phyloP scores from a whole-genome alignment of 2,113 vertebrate species.

The Otolemur garnettii region DNA sequence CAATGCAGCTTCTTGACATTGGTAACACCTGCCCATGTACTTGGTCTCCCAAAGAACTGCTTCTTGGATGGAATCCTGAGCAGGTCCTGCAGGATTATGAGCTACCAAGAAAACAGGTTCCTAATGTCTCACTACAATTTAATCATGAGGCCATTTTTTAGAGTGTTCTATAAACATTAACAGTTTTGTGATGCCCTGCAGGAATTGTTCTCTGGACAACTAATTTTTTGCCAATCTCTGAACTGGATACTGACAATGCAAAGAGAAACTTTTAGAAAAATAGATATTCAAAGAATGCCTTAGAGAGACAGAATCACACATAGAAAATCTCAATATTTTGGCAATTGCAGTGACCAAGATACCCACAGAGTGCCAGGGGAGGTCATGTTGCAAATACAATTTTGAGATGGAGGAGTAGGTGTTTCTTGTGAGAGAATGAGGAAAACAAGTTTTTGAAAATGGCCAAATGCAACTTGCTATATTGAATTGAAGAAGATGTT shows the following conservation, averaged over 20 bases:
- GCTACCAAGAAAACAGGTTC: slow-evolving; percentile 73
- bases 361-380: not conserved
- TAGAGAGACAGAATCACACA: not conserved
- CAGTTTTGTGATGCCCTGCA: not conserved
- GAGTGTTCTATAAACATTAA: slow-evolving; percentile 60
- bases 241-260: not conserved
- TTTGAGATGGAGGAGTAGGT: rapidly evolving
- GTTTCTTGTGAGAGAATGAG: not conserved
- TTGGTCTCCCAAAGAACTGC: slow-evolving; percentile 66
- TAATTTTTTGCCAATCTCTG: not conserved
- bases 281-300: not conserved
- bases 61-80: slow-evolving; percentile 66
- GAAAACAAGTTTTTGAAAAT: not conserved
- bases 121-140: slow-evolving; percentile 52
- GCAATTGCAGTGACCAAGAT: not conserved
- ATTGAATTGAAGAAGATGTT: not conserved
- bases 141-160: slow-evolving; percentile 58
- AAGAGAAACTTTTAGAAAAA: not conserved
- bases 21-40: slow-evolving; percentile 70
- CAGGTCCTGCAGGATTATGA: slow-evolving; percentile 52
- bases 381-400: not conserved
- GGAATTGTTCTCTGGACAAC: not conserved
- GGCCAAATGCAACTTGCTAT: not conserved
- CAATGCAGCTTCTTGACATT: slow-evolving; percentile 69
- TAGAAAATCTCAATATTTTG: not conserved